Base-by-base conservation (phyloP, 2,888 invertebrate species). In the Drosophila mulleri region DNA sequence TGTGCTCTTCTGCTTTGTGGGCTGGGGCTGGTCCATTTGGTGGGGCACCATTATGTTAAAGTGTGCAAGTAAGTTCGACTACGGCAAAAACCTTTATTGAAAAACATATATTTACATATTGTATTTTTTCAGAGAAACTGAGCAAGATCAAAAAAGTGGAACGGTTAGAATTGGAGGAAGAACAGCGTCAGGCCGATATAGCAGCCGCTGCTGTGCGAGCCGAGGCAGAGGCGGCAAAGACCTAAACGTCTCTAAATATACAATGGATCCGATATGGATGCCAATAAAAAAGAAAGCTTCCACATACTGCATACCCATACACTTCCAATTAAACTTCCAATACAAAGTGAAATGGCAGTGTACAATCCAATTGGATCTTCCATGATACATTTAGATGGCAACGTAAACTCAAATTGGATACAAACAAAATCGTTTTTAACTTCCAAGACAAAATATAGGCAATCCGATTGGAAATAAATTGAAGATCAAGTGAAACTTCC, bases 11-110 rank as follows among this genome's bases (percentile, higher is more conserved):
- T 96, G 98, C 90, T 95, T 98, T 60, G 98, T 98, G 45, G 97
- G 99, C 20, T 99, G 98, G 98, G 98, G 98, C 82, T 99, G 99
- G 99, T 98, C 98, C 71, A 96, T 99, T 76, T 98, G 98, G 95
- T 99, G 99, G 99, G 99, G 98, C 3, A 96, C 98, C 79, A 97
- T 98, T 89, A 97, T 98, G 96, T 93, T 98, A 74, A 96, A 95
- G 90, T 95, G 97, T 88, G 96, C 98, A 72, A 96, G 98, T 98
- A 93, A 95, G 97, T 73, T 50, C 12, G 3, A 18, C 5, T 44
- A 6, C 5, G 8, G 12, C 9, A 37, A 26, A 14, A 26, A 14
- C 6, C 5, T 14, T n/a, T 26, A 12, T 16, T 35, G 5, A 54
- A 18, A 41, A 29, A 6, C n/a, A 26, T n/a, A 12, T 14, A 14